Evolutionary conservation across 2,797 vertebrate species (phyloP).

Genomic region (Clamator glandarius): DNA sequence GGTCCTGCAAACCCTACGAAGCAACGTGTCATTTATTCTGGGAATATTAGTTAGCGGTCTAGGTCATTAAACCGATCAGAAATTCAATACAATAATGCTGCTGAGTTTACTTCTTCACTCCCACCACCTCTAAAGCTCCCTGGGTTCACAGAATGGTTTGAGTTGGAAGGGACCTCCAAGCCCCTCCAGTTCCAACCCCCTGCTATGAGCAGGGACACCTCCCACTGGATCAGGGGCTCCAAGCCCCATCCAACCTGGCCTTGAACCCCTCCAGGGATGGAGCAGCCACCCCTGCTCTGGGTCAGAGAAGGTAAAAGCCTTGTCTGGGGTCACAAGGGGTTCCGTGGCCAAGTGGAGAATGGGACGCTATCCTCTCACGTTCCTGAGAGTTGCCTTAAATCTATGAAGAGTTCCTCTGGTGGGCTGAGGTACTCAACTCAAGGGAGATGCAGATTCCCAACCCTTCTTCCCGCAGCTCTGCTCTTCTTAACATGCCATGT

Average conservation of each 20-base stretch:
- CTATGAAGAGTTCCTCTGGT: background rate
- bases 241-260: too few relatives aligned
- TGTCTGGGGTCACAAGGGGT: background rate
- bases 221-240: too few relatives aligned
- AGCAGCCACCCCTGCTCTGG: too few relatives aligned
- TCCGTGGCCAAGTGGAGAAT: rapidly evolving
- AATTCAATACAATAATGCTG: background rate
- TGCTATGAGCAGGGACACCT: too few relatives aligned
- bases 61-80: background rate
- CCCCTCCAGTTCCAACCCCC: too few relatives aligned
- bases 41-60: background rate
- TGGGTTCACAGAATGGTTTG: too few relatives aligned
- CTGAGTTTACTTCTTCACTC: background rate
- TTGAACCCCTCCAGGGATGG: too few relatives aligned
- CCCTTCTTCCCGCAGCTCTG: background rate
- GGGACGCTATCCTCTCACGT: background rate
- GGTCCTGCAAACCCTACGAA: background rate
- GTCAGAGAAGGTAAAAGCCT: background rate
- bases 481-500: background rate
- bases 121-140: too few relatives aligned
- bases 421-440: background rate
- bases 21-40: background rate
- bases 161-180: too few relatives aligned
- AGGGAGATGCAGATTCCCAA: background rate
- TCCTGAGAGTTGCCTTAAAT: background rate